These are phyloP conservation scores for Andrena bucephala DNA, from an alignment of 2,888 invertebrate genomes.

Conservation along the genomic window DNA sequence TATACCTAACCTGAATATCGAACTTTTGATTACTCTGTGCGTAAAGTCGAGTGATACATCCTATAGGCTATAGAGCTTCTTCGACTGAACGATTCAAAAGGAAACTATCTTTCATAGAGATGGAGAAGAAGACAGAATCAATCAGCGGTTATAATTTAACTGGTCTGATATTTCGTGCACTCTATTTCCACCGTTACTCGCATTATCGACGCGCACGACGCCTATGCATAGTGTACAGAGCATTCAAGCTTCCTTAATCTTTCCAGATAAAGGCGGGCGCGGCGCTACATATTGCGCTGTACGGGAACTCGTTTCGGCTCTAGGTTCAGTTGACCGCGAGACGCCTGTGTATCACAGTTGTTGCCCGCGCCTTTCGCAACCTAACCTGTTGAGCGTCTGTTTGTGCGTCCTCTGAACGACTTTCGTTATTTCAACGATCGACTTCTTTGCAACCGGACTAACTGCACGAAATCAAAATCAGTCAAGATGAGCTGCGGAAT, in stretches of 20 bases:
- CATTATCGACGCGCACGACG: not conserved
- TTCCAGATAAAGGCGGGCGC: conserved; percentile 47
- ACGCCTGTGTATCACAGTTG: conserved; percentile 29
- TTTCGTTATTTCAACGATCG: not conserved
- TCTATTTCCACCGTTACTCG: not conserved
- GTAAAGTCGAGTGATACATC: no score
- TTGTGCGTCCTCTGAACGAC: conserved; percentile 12
- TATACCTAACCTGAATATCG: no score
- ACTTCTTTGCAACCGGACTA: not conserved
- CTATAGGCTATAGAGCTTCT: no score
- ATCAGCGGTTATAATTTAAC: not conserved
- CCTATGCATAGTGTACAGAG: not conserved
- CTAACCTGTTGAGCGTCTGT: conserved; percentile 72
- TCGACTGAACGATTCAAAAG: no score
- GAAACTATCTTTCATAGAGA: no score
- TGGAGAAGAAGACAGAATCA: no score
- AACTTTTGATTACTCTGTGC: no score
- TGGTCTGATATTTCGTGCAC: not conserved
- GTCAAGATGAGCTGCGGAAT: conserved; percentile 87
- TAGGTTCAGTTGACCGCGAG: conserved; percentile 55
- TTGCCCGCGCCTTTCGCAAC: conserved; percentile 14
- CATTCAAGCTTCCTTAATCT: conserved; percentile 17
- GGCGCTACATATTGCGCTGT: conserved; percentile 40
- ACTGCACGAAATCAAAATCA: not conserved
- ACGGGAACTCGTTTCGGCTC: conserved; percentile 29